Percentiles rank a stretch among this genome's conserved stretches.
phyloP scores from a whole-genome alignment of 2,888 invertebrate species.

The Eupithecia pulchellata region DNA sequence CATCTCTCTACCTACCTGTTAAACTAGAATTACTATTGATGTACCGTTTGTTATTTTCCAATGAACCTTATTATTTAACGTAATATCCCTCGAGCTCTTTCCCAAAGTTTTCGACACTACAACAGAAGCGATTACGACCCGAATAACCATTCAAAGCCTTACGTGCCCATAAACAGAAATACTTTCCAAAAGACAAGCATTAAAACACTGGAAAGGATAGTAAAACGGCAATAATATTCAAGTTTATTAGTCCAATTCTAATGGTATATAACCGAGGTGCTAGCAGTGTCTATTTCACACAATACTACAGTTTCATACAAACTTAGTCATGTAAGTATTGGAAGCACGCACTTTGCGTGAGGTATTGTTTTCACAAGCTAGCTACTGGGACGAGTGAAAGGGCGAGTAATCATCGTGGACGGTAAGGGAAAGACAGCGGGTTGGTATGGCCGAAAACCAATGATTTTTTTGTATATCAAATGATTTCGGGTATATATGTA shows the following conservation, averaged over 20 bases:
- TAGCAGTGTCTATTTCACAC: conserved; percentile 67
- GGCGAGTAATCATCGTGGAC: background rate
- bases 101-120: conserved; percentile 17
- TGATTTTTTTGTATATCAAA: background rate
- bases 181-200: conserved; percentile 36
- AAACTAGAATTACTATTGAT: background rate
- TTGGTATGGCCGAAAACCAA: background rate
- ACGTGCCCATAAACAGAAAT: conserved; percentile 36
- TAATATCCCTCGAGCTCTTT: conserved; percentile 4
- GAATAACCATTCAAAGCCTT: conserved; percentile 29
- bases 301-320: conserved; percentile 57
- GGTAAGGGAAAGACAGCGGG: background rate
- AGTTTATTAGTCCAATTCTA: conserved; percentile 48
- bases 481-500: background rate
- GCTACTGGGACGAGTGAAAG: conserved; percentile 21
- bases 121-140: conserved; percentile 24
- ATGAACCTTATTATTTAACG: background rate
- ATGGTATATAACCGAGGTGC: conserved; percentile 51
- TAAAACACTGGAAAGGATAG: conserved; percentile 44
- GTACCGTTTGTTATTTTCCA: background rate
- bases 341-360: conserved; percentile 62
- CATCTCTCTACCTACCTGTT: background rate
- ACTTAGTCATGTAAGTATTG: conserved; percentile 61
- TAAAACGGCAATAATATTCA: conserved; percentile 49
- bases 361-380: conserved; percentile 46